Conservation (phyloP, 2,113 vertebrate species). For the Tympanuchus pallidicinctus region DNA sequence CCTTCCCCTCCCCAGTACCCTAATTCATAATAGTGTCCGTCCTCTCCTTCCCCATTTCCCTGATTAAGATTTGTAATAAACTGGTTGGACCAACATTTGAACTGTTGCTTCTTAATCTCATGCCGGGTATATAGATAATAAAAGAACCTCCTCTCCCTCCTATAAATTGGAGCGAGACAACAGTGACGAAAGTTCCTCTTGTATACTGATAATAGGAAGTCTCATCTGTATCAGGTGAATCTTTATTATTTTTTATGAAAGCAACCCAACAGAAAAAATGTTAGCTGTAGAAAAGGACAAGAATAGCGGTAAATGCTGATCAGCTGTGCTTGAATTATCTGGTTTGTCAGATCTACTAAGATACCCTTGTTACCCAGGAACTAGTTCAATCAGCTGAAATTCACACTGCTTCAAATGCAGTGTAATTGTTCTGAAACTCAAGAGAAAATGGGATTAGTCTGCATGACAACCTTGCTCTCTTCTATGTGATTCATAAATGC, state of each 20-base stretch:
- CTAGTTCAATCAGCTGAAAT: not conserved
- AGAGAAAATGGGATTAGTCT: not conserved
- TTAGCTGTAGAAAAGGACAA: not conserved
- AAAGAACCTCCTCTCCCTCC: no score
- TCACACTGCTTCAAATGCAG: not conserved
- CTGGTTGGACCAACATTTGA: no score
- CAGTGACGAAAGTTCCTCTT: constrained; percentile 3
- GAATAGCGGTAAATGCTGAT: not conserved
- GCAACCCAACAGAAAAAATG: not conserved
- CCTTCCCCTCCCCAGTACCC: no score
- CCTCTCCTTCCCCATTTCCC: no score
- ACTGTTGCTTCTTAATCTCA: no score
- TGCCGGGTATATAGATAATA: no score
- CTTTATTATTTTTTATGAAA: constrained; percentile 8
- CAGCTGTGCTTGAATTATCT: not conserved
- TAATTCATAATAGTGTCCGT: no score
- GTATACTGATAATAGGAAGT: not conserved
- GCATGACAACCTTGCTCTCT: not conserved
- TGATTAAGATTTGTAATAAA: no score
- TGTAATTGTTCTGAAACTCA: not conserved
- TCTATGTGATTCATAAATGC: not conserved
- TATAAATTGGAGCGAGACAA: no score
- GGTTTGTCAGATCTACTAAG: not conserved
- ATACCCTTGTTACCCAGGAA: not conserved
- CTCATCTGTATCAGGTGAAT: not conserved